phyloP scores from a whole-genome alignment of 1,140 invertebrate species.

The Dendroctonus valens region DNA sequence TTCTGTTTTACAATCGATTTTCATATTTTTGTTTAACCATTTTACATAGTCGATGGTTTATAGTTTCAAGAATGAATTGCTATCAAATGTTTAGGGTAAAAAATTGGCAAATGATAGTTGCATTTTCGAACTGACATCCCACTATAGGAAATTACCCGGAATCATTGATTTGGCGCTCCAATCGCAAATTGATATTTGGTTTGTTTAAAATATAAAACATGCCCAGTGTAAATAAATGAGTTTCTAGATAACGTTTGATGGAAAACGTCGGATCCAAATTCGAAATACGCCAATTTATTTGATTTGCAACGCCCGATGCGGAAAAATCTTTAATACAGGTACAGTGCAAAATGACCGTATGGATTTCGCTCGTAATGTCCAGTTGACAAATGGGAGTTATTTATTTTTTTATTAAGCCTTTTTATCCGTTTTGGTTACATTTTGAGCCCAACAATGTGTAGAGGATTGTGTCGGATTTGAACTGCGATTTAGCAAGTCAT shows the following conservation, averaged over 20 bases:
- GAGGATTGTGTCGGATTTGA: not conserved
- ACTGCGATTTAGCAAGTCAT: no score
- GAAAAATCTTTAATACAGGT: slow-evolving; percentile 33
- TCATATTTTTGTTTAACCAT: no score
- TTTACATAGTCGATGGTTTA: not conserved
- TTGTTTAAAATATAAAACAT: slow-evolving; percentile 29
- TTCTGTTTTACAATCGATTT: no score
- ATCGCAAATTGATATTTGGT: slow-evolving; percentile 24
- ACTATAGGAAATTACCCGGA: not conserved
- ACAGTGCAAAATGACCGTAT: slow-evolving; percentile 3
- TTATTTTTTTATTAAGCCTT: slow-evolving; percentile 18
- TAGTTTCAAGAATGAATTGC: not conserved
- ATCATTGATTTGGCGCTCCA: slow-evolving; percentile 5
- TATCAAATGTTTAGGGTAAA: not conserved
- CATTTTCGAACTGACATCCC: not conserved
- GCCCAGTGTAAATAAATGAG: slow-evolving; percentile 26
- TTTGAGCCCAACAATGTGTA: slow-evolving; percentile 1
- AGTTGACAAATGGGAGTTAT: slow-evolving; percentile 26
- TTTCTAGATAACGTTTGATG: slow-evolving; percentile 29
- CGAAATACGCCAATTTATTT: slow-evolving; percentile 32
- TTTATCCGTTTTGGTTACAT: slow-evolving; percentile 12
- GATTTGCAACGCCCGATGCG: slow-evolving; percentile 23
- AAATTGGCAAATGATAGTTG: not conserved
- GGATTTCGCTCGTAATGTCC: slow-evolving; percentile 25
- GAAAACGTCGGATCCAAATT: slow-evolving; percentile 29